Evolutionary conservation across 2,113 vertebrate genomes (phyloP).

Genomic region (human (Homo sapiens)): GRCh38 chr15:76350501-76351000

Average conservation of each 20-base stretch:
- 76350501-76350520: not conserved
- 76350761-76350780: constrained; percentile 39
- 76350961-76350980: not conserved
- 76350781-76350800: constrained; percentile 30
- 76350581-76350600: not conserved
- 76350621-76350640: not conserved
- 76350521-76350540: not conserved
- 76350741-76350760: not conserved
- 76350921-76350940: not conserved
- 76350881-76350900: not conserved
- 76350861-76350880: not conserved
- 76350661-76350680: not conserved
- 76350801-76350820: not conserved
- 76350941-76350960: not conserved
- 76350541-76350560: constrained; percentile 11
- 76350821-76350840: not conserved
- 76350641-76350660: not conserved
- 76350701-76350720: not conserved
- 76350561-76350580: not conserved
- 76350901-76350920: not conserved
- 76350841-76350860: not conserved
- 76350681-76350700: not conserved
- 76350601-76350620: not conserved
- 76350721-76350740: not conserved
- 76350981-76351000: not conserved